phyloP scores from a whole-genome alignment of 1,140 invertebrate genomes.

The Brachionus manjavacas region DNA sequence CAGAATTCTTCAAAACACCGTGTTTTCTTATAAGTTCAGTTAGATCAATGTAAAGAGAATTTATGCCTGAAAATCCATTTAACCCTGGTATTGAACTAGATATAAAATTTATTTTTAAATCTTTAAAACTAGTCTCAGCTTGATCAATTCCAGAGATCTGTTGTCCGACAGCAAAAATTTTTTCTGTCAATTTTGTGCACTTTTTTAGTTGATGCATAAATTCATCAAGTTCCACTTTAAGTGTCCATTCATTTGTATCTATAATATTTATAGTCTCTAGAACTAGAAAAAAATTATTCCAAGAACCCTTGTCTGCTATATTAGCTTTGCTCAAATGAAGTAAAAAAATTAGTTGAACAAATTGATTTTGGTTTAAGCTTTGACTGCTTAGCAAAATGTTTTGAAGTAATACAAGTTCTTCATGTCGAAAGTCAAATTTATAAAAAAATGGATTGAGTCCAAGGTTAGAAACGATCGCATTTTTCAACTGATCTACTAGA shows the following conservation, averaged over 20 bases:
- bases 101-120: neutral
- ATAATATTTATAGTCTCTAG: neutral
- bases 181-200: neutral
- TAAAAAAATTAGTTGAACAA: neutral
- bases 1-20: neutral
- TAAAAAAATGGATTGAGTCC: neutral
- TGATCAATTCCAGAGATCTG: neutral
- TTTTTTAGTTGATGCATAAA: neutral
- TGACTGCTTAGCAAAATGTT: neutral
- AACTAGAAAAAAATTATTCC: neutral
- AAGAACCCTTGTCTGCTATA: neutral
- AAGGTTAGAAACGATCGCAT: neutral
- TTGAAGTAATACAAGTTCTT: neutral
- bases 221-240: neutral
- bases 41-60: neutral
- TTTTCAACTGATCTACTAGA: neutral
- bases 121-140: neutral
- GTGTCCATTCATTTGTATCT: neutral
- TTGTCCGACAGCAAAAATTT: neutral
- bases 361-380: neutral
- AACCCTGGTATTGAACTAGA: neutral
- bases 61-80: neutral
- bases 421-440: neutral
- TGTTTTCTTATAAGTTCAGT: neutral
- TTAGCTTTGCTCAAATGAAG: neutral